Evolutionary conservation across 2,113 vertebrate genomes (phyloP).

Genomic region (Ophthalmolycus amberensis): DNA sequence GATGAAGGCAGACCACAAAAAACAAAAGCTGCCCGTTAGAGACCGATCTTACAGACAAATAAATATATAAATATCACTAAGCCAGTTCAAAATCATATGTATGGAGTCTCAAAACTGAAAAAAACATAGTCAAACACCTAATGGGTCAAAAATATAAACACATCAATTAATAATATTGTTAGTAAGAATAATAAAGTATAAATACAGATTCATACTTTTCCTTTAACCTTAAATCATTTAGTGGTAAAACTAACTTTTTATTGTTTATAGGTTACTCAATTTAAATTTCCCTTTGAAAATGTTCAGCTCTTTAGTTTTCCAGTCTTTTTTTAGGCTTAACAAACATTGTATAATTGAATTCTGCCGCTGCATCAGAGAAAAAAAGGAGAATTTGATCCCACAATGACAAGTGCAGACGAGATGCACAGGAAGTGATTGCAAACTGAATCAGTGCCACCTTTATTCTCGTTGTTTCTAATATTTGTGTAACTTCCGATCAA

Average conservation of each 20-base stretch:
- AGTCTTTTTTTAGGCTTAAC: background rate
- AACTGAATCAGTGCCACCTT: background rate
- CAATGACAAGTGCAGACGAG: background rate
- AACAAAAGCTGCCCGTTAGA: background rate
- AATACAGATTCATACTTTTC: background rate
- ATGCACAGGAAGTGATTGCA: background rate
- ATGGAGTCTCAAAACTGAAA: background rate
- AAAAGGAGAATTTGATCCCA: background rate
- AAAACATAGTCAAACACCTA: background rate
- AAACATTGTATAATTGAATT: background rate
- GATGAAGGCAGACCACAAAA: constrained; percentile 9
- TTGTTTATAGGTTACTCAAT: too few relatives aligned
- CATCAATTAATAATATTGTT: background rate
- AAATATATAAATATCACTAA: background rate
- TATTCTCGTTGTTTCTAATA: background rate
- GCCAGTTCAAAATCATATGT: background rate
- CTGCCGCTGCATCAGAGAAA: background rate
- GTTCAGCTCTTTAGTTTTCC: background rate
- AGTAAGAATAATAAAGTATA: background rate
- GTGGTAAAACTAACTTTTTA: background rate
- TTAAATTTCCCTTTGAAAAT: too few relatives aligned
- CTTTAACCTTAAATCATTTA: background rate
- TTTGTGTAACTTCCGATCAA: background rate
- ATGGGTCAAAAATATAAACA: background rate
- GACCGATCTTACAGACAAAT: background rate